A percentile compares a stretch with the other conserved stretches of the same genome.
phyloP scores from a whole-genome alignment of 2,113 vertebrate species.

The Notothenia coriiceps region DNA sequence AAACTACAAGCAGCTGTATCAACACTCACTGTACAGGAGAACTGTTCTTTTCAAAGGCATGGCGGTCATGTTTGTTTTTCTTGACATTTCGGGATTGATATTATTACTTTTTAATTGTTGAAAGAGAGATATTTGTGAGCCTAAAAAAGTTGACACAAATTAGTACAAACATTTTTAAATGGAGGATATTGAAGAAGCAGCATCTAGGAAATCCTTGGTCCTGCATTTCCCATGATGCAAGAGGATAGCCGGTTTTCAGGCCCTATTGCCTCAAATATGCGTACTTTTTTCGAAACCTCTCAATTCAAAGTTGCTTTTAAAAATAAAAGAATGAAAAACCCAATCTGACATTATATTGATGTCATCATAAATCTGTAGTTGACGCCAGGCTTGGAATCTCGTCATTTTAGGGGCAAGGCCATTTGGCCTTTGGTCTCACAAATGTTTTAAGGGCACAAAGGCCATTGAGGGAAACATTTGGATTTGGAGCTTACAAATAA shows the following conservation, averaged over 20 bases:
- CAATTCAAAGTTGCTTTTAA: not conserved
- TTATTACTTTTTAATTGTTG: conserved; percentile 39
- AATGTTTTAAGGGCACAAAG: too few species aligned
- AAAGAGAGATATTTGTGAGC: conserved; percentile 6
- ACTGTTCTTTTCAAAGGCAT: conserved; percentile 9
- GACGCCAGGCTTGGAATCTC: too few species aligned
- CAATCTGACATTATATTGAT: not conserved
- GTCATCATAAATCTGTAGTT: not conserved
- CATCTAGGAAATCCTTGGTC: not conserved
- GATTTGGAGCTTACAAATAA: too few species aligned
- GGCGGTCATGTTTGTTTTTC: conserved; percentile 23
- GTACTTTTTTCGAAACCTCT: not conserved
- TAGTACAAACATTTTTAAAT: not conserved
- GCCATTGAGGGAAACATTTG: too few species aligned
- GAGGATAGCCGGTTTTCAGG: not conserved
- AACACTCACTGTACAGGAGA: conserved; percentile 50
- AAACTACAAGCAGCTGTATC: conserved; percentile 76
- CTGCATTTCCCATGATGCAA: conserved; percentile 28
- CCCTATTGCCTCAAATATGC: not conserved
- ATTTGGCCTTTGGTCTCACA: too few species aligned
- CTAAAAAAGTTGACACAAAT: not conserved
- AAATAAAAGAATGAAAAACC: not conserved
- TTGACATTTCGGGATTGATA: conserved; percentile 2
- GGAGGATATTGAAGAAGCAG: not conserved
- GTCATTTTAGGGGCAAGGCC: too few species aligned